These are phyloP conservation scores for Hemicordylus capensis DNA, from an alignment of 2,113 vertebrate species.

Conservation along the genomic window DNA sequence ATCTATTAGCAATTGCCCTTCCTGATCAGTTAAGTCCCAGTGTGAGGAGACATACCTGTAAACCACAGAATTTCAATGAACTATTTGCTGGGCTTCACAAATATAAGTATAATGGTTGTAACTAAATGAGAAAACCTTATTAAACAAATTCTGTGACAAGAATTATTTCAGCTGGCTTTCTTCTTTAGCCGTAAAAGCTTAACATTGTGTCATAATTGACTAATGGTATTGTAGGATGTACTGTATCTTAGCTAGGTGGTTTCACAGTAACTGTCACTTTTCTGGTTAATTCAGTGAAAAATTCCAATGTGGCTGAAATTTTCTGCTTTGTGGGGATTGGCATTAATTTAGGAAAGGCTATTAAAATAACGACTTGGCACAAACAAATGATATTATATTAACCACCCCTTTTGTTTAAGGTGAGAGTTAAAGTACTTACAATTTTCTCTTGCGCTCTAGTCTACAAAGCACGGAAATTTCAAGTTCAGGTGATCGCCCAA, in stretches of 20 bases:
- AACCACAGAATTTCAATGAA: neutral
- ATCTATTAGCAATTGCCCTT: neutral
- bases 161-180: neutral
- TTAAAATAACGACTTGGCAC: neutral
- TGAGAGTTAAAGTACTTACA: no score
- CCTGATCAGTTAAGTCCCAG: neutral
- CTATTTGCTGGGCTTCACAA: neutral
- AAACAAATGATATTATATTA: neutral
- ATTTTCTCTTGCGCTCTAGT: no score
- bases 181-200: neutral
- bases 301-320: neutral
- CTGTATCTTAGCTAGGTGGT: neutral
- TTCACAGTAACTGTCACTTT: neutral
- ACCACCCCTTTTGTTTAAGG: neutral
- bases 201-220: neutral
- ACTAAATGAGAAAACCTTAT: neutral
- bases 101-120: neutral
- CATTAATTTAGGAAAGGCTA: neutral
- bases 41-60: neutral
- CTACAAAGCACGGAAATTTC: no score
- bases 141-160: neutral
- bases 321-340: neutral
- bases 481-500: slow-evolving; percentile 9
- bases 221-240: neutral
- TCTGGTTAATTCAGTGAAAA: slow-evolving; percentile 5